These are phyloP conservation scores for Steinernema hermaphroditum DNA, from an alignment of 2,888 invertebrate genomes.

Conservation along the genomic window DNA sequence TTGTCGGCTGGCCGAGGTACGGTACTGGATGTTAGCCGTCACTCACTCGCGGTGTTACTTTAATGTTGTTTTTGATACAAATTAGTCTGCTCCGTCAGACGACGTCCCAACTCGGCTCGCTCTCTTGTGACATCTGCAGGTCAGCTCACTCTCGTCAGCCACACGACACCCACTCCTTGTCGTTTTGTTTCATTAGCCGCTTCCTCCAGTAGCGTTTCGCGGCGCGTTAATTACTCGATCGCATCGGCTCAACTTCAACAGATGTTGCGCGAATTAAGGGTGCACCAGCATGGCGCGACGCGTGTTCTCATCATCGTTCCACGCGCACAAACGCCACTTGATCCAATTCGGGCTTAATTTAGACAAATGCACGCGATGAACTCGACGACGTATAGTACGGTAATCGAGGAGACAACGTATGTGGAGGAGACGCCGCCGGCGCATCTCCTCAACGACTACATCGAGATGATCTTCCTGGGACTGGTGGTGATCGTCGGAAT, in stretches of 20 bases:
- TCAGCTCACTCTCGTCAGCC: too few relatives aligned
- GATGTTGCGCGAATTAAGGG: background rate
- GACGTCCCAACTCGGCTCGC: too few relatives aligned
- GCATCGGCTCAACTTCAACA: too few relatives aligned
- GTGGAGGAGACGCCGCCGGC: slow-evolving; percentile 39
- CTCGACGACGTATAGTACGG: background rate
- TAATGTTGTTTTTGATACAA: too few relatives aligned
- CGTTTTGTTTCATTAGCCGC: background rate
- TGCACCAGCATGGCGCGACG: background rate
- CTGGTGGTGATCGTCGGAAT: slow-evolving; percentile 56
- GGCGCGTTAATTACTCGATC: too few relatives aligned
- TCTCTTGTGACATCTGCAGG: too few relatives aligned
- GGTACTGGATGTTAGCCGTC: too few relatives aligned
- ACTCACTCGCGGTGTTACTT: too few relatives aligned
- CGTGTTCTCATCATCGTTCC: background rate
- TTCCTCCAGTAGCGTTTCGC: background rate
- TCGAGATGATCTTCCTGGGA: slow-evolving; percentile 62
- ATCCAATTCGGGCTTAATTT: background rate
- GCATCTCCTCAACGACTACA: slow-evolving; percentile 58
- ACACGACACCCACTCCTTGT: background rate
- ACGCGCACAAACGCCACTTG: background rate
- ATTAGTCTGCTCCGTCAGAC: too few relatives aligned
- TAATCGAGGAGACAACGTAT: background rate
- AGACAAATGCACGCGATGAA: background rate
- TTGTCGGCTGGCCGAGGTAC: too few relatives aligned